Evolutionary conservation across 2,113 vertebrate genomes (phyloP), one percentile per base, ranked within the genome.

Genomic region (Malaclemys terrapin): DNA sequence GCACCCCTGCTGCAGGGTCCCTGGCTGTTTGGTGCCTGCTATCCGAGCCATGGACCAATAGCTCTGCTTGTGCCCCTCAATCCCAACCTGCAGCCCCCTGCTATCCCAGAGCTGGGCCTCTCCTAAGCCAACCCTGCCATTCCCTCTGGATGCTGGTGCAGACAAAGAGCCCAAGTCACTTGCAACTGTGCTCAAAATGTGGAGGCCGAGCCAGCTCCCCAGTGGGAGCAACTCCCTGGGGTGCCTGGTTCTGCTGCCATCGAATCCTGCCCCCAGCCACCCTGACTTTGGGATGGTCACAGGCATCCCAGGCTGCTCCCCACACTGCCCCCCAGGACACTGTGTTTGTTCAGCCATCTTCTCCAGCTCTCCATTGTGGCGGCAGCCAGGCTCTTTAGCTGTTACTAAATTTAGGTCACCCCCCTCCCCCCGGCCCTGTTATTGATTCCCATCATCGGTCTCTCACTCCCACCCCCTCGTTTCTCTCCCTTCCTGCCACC

Each of bases 281-380:
- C 24, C 72, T n/a, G 35, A 69, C 17, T 8, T 17, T 19, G n/a
- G 35, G 19, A 12, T 62, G 24, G 11, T 13, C 75, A 45, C 3
- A 42, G 42, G 42, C 69, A 75, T n/a, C 20, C n/a, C 53, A 8
- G 53, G 53, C 8, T 54, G 53, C 53, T 72, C 62, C 38, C 65
- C 29, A 47, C 1, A 0, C 9, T 8, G 0, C 2, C 27, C 53
- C 56, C 59, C 31, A 78, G 45, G 57, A 80, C 1, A 0, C 35
- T 59, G 2, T 8, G 54, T 35, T 88, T 1, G 0, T 42, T 3
- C 0, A 4, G 3, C 1, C 1, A 49, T 80, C 84, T 75, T 62
- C 12, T 81, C 42, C 42, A 24, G 42, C 75, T 78, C 75, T 78
- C 42, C 75, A 47, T 27, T 25, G 12, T 7, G 80, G 65, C 72